phyloP scores from a whole-genome alignment of 2,888 invertebrate genomes.

The Anthrax anthrax region DNA sequence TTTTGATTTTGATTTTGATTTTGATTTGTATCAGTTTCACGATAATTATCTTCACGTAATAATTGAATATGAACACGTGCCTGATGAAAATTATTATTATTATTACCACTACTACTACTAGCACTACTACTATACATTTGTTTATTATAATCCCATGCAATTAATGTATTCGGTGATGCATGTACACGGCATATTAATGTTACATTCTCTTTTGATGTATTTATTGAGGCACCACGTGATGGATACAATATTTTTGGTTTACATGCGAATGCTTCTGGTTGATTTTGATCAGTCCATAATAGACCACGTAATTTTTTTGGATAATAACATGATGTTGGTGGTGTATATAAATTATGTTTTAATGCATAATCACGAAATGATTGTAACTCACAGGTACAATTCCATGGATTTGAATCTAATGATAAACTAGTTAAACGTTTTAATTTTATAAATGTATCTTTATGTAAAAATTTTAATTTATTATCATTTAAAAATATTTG shows the following conservation, averaged over 20 bases:
- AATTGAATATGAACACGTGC: constrained; percentile 24
- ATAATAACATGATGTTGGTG: constrained; percentile 56
- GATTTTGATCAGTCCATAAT: constrained; percentile 51
- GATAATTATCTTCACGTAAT: constrained; percentile 15
- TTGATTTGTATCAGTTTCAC: constrained; percentile 31
- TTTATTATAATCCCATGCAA: constrained; percentile 55
- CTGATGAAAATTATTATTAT: constrained; percentile 9
- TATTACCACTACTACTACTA: neutral
- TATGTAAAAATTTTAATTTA: constrained; percentile 49
- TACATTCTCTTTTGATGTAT: constrained; percentile 50
- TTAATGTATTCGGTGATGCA: constrained; percentile 61
- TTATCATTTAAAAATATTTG: constrained; percentile 60
- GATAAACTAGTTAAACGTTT: constrained; percentile 56
- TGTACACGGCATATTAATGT: constrained; percentile 60
- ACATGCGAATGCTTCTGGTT: constrained; percentile 64
- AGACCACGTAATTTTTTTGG: constrained; percentile 54
- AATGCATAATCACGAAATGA: constrained; percentile 65
- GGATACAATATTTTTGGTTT: constrained; percentile 59
- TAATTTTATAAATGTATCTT: constrained; percentile 48
- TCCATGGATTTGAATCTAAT: constrained; percentile 71
- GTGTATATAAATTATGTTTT: constrained; percentile 56
- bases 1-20: neutral
- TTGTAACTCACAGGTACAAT: constrained; percentile 73
- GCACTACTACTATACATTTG: constrained; percentile 17
- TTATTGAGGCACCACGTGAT: constrained; percentile 40